Evolutionary conservation across 2,113 vertebrate genomes (phyloP).

Genomic region (Platysternon megacephalum): DNA sequence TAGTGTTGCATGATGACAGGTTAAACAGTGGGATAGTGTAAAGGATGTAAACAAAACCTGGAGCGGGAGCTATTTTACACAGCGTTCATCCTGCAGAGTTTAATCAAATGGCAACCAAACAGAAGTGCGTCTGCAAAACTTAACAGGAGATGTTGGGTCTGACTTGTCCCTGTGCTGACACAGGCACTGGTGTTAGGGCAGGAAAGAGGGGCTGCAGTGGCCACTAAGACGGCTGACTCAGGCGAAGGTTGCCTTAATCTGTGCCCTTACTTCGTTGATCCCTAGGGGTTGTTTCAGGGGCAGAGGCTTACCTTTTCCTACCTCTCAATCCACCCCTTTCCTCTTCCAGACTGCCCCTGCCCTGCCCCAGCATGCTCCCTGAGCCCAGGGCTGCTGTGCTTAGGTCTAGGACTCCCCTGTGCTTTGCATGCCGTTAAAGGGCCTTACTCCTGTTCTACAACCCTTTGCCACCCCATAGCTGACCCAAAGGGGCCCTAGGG

Average conservation of each 20-base stretch:
- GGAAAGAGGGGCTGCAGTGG: not conserved
- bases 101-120: not conserved
- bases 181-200: not conserved
- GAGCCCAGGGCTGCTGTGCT: not conserved
- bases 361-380: not conserved
- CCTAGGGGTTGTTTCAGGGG: not conserved
- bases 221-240: rapidly evolving
- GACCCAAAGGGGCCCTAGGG: not conserved
- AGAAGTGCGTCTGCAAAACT: not conserved
- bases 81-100: not conserved
- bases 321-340: no score
- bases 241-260: rapidly evolving
- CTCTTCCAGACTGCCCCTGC: not conserved
- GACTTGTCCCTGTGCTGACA: not conserved
- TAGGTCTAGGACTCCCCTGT: not conserved
- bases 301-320: not conserved
- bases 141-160: not conserved
- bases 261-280: not conserved
- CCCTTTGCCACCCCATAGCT: rapidly evolving
- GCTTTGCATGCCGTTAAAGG: rapidly evolving
- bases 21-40: not conserved
- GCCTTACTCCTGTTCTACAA: not conserved
- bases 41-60: rapidly evolving
- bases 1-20: not conserved
- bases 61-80: not conserved